phyloP scores from a whole-genome alignment of 1,140 invertebrate genomes.

The Octopus sinensis region DNA sequence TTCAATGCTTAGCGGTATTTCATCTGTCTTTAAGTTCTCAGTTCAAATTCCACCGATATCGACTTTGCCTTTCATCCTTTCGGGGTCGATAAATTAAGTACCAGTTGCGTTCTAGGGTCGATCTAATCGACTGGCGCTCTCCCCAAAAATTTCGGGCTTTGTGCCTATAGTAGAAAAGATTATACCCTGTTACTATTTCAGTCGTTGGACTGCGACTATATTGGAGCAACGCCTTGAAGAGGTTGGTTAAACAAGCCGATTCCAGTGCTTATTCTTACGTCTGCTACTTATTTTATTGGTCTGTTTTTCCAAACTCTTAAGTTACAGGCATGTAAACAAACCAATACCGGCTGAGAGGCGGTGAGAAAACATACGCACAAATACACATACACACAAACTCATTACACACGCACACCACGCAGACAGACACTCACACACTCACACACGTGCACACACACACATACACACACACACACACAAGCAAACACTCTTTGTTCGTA shows the following conservation, averaged over 20 bases:
- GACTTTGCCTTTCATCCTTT: neutral
- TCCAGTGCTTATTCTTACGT: conserved; percentile 13
- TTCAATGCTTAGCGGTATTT: no score
- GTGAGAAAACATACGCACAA: neutral
- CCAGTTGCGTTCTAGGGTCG: neutral
- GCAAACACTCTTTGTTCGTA: no score
- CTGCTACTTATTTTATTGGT: neutral
- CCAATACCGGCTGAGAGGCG: neutral
- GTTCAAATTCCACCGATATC: neutral
- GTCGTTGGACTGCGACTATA: conserved; percentile 8
- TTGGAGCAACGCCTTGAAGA: conserved; percentile 1
- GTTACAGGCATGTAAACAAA: neutral
- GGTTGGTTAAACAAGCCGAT: no score
- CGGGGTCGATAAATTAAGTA: neutral
- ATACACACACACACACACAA: no score
- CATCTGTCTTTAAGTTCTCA: no score
- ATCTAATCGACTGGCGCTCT: conserved; percentile 10
- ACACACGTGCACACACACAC: no score
- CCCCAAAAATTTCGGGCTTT: neutral
- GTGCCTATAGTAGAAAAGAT: neutral
- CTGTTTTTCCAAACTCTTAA: conserved; percentile 1
- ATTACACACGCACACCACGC: no score
- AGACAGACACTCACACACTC: no score
- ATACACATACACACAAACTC: neutral
- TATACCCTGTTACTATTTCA: conserved; percentile 15